Evolutionary conservation across 2,797 vertebrate species (phyloP), one percentile per base, ranked within the genome.

Genomic region (Falco columbarius): DNA sequence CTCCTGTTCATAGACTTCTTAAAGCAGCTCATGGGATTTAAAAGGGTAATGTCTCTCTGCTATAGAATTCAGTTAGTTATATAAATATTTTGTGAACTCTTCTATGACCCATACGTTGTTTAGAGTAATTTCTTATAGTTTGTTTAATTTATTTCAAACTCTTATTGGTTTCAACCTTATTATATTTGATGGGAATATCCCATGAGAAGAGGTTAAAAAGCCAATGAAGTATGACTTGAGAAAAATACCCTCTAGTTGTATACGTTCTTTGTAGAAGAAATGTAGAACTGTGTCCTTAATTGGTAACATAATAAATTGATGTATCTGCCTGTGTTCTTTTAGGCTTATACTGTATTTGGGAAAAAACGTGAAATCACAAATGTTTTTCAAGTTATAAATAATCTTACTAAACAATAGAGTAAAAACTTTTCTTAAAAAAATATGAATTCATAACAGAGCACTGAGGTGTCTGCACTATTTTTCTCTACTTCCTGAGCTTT

Each of bases 21-120:
- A 68, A 88, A 84, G 38, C 30, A 84, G 66, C 54, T 87, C 36
- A 27, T 65, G 40, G 49, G 68, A 93, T 93, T 94, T 92, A 52
- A 80, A 81, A 47, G 21, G 22, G 40, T 93, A 87, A 71, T 86
- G 38, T 18, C 42, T 74, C 40, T 93, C 65, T 58, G 55, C 61
- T 89, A 32, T n/a, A 94, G 46, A 93, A 88, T 89, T 91, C 56
- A 80, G 58, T 95, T 86, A 83, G 72, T 89, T 86, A 51, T 17
- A 56, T 68, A 94, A 97, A 90, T 94, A 90, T 83, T 94, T 72
- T 93, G 92, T 93, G 30, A 93, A 91, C 86, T 94, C 56, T 89
- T 15, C 22, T 80, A 18, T 89, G 91, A 96, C 89, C 84, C n/a
- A 9, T 87, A 63, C 67, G 36, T 67, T 93, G 36, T 93, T 96